phyloP scores from a whole-genome alignment of 2,797 vertebrate genomes.

The Pantherophis vulpinus region DNA sequence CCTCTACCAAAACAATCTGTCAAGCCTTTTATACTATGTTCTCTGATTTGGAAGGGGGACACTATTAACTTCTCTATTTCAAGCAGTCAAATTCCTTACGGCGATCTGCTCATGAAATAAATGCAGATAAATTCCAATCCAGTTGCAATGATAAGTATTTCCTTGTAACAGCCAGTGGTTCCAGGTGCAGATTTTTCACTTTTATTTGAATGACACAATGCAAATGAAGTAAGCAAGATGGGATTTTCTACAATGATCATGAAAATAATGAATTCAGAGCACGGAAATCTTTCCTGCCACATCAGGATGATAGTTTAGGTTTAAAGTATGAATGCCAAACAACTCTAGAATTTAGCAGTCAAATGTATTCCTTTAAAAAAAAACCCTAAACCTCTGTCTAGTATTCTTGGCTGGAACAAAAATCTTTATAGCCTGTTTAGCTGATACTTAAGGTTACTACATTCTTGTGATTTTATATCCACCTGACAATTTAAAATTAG shows the following conservation, averaged over 20 bases:
- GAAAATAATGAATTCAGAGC: neutral
- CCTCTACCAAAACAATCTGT: neutral
- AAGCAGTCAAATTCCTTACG: neutral
- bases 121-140: slow-evolving; percentile 37
- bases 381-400: neutral
- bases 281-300: neutral
- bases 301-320: neutral
- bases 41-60: neutral
- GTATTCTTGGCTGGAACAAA: neutral
- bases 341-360: neutral
- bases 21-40: neutral
- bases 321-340: neutral
- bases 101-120: slow-evolving; percentile 41
- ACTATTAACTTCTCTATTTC: neutral
- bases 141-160: neutral
- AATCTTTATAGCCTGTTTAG: neutral
- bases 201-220: neutral
- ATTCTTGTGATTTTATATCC: neutral
- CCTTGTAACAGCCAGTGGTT: neutral
- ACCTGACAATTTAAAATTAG: neutral
- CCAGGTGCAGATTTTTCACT: neutral
- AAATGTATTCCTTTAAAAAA: neutral
- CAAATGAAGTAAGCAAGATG: neutral
- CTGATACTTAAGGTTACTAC: neutral
- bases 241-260: neutral